Evolutionary conservation across 2,888 invertebrate species (phyloP), one percentile per base, ranked within the genome.

Genomic region (Pyralis farinalis): DNA sequence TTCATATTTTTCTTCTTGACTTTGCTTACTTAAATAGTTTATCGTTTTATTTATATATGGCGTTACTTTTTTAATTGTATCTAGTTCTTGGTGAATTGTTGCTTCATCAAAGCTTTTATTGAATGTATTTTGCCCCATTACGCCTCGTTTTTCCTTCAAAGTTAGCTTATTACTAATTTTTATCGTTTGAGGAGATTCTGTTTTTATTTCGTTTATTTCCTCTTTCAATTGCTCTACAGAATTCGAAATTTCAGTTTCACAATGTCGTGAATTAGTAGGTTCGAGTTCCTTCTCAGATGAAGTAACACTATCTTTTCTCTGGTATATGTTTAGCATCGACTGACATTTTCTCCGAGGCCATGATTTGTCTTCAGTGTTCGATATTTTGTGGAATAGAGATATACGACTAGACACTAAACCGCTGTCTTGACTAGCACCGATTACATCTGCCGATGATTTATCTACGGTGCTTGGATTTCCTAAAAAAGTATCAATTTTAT

Each of bases 341-440:
- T 70, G 66, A 49, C 72, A 69, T 62, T 79, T 84, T 44, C 64
- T 61, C 42, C 56, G 63, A 42, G 51, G 49, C 64, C 66, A 71
- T 12, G 75, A 59, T 40, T 71, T 42, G 25, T 77, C 73, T 55
- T 85, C 83, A n/a, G 75, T 73, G 43, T 76, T 69, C 9, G 86
- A 77, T 60, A 85, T 76, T 33, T 70, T 83, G 58, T 86, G 86
- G 41, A 81, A 88, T 48, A 88, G 55, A 39, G 84, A 80, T 70
- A 88, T 85, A 34, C 88, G 79, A 77, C 85, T 87, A 62, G 84
- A 87, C 34, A 88, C 88, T 51, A 88, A 65, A 49, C 88, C 88
- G 58, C 67, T 82, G 49, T 85, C 88, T 36, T 70, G 71, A 51
- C 62, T 71, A 35, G 65, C 61, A 51, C 58, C 64, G 40, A 53